A percentile compares a stretch with the other conserved stretches of the same genome.
These are phyloP conservation scores for Malacoctenus gilli DNA, from an alignment of 2,797 vertebrate species.

Conservation along the genomic window DNA sequence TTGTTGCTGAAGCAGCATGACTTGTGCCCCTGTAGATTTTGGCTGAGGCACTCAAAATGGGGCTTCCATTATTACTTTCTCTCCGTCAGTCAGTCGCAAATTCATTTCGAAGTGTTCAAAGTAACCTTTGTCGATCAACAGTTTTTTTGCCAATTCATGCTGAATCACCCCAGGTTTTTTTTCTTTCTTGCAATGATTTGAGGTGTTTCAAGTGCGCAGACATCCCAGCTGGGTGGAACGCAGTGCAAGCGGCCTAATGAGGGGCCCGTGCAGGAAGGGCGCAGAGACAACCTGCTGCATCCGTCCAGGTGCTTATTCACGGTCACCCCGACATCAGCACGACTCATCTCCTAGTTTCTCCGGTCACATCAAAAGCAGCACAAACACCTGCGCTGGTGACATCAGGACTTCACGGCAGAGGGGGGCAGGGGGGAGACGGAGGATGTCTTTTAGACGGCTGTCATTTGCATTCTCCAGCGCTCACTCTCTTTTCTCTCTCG, in stretches of 20 bases:
- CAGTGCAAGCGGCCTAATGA: neutral
- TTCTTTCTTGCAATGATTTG: neutral
- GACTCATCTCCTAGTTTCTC: constrained; percentile 14
- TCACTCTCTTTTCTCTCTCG: constrained; percentile 2
- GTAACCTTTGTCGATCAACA: constrained; percentile 49
- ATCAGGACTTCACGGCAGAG: constrained; percentile 43
- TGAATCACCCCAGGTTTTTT: no score
- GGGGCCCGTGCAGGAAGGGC: neutral
- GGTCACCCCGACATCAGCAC: no score
- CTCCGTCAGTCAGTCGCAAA: constrained; percentile 60
- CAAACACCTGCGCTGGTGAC: constrained; percentile 63
- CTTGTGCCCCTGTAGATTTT: constrained; percentile 78
- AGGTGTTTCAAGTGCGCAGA: neutral
- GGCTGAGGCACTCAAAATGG: constrained; percentile 64
- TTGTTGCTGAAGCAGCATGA: constrained; percentile 76
- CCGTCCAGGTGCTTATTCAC: constrained; percentile 32
- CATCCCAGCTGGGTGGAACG: neutral
- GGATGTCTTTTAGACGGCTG: constrained; percentile 55
- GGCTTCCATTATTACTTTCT: constrained; percentile 63
- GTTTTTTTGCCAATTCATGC: constrained; percentile 28
- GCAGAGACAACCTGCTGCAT: constrained; percentile 4
- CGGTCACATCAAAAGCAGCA: constrained; percentile 43
- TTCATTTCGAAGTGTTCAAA: constrained; percentile 55
- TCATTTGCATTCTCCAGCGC: constrained; percentile 62
- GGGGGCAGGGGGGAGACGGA: constrained; percentile 44